phyloP scores from a whole-genome alignment of 2,797 vertebrate genomes.

The Tapera naevia region DNA sequence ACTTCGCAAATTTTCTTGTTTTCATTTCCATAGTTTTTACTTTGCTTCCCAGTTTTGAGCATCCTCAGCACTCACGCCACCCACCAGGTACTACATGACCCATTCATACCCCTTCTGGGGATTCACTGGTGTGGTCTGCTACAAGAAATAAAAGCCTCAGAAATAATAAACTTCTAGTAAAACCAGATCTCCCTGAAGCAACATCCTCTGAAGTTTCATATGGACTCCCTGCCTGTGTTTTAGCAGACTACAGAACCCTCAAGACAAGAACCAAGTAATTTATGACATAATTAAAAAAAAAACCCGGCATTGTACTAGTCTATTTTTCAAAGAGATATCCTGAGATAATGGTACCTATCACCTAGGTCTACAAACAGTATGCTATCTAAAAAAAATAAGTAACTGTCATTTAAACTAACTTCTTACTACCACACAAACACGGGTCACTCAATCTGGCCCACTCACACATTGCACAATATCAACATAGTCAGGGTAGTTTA shows the following conservation, averaged over 20 bases:
- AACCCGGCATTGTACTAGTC: neutral
- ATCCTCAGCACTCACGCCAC: neutral
- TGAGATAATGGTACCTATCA: neutral
- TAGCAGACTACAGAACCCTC: neutral
- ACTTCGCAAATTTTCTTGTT: neutral
- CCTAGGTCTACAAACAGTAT: conserved; percentile 20
- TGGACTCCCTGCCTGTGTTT: neutral
- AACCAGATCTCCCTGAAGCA: neutral
- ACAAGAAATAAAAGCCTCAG: neutral
- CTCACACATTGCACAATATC: neutral
- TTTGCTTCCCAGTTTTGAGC: neutral
- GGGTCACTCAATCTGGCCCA: neutral
- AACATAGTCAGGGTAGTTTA: neutral
- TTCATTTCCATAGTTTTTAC: neutral
- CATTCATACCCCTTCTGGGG: neutral
- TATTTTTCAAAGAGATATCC: conserved; percentile 38
- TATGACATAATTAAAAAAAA: conserved; percentile 42
- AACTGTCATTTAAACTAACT: conserved; percentile 16
- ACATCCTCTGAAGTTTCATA: neutral
- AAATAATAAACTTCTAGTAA: neutral
- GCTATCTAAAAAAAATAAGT: neutral
- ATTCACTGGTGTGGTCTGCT: neutral
- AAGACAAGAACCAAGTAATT: conserved; percentile 23
- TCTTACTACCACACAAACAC: neutral
- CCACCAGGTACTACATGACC: neutral